These are phyloP conservation scores for Phylloscopus trochiloides DNA, from an alignment of 2,113 vertebrate genomes.

Conservation along the genomic window DNA sequence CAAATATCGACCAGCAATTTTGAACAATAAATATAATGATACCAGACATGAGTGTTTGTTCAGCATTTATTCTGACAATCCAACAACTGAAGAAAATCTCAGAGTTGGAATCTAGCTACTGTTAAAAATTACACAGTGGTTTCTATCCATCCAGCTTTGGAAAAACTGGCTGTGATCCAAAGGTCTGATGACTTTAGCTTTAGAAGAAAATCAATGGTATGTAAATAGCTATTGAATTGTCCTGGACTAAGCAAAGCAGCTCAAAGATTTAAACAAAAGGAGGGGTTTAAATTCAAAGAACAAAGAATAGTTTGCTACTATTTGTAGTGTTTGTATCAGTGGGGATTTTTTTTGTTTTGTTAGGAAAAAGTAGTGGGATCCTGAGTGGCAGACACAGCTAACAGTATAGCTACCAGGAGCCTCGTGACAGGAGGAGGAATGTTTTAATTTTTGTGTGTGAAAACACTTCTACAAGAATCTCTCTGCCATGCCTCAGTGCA, in stretches of 20 bases:
- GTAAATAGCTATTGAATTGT: conserved; percentile 29
- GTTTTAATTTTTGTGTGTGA: not conserved
- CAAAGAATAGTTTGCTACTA: not conserved
- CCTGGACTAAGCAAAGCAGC: not conserved
- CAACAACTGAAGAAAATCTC: conserved; percentile 26
- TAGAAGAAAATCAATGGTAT: not conserved
- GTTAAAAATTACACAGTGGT: not conserved
- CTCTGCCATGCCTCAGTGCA: not conserved
- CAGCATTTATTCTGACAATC: conserved; percentile 62
- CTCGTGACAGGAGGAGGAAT: not conserved
- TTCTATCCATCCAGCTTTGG: not conserved
- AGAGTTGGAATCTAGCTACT: not conserved
- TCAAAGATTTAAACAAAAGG: conserved; percentile 15
- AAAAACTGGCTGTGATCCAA: not conserved
- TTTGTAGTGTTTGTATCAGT: not conserved
- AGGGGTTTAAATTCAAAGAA: not conserved
- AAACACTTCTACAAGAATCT: not conserved
- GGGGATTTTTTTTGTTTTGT: not conserved
- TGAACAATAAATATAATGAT: conserved; percentile 69
- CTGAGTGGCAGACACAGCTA: not conserved
- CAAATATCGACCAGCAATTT: conserved; percentile 75
- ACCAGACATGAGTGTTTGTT: conserved; percentile 27
- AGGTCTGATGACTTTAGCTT: not conserved
- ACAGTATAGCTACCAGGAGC: not conserved
- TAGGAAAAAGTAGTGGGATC: not conserved